phyloP scores from a whole-genome alignment of 2,113 vertebrate species.

The Chelonoidis abingdonii region DNA sequence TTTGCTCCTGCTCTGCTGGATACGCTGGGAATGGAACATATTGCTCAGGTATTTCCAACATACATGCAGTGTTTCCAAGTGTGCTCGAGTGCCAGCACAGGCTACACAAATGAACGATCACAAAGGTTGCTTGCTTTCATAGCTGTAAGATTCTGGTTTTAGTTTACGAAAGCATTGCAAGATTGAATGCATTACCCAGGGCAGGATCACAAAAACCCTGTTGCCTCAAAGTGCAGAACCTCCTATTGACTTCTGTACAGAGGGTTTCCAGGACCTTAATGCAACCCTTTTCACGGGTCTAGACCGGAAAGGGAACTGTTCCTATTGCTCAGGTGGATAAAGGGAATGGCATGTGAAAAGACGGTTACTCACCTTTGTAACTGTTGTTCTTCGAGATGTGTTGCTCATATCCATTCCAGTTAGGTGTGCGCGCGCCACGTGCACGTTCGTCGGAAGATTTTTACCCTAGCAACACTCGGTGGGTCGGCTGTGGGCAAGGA shows the following conservation, averaged over 20 bases:
- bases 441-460: too few species aligned
- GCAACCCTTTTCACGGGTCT: neutral
- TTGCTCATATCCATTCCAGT: too few species aligned
- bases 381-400: too few species aligned
- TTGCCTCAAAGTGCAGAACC: neutral
- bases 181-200: neutral
- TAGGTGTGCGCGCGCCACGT: too few species aligned
- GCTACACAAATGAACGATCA: neutral
- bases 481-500: too few species aligned
- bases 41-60: conserved; percentile 85
- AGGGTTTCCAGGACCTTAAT: neutral
- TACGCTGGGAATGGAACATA: conserved; percentile 90
- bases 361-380: too few species aligned
- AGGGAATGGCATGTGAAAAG: neutral
- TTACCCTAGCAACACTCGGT: too few species aligned
- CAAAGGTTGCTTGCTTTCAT: neutral
- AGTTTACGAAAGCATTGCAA: neutral
- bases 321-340: neutral
- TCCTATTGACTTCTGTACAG: neutral
- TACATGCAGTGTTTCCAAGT: neutral
- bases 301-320: neutral
- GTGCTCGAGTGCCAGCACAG: neutral
- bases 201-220: neutral
- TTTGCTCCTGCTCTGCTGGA: conserved; percentile 90
- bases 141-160: neutral